phyloP scores from a whole-genome alignment of 2,113 vertebrate genomes.

The Microcebus ravelobensis region DNA sequence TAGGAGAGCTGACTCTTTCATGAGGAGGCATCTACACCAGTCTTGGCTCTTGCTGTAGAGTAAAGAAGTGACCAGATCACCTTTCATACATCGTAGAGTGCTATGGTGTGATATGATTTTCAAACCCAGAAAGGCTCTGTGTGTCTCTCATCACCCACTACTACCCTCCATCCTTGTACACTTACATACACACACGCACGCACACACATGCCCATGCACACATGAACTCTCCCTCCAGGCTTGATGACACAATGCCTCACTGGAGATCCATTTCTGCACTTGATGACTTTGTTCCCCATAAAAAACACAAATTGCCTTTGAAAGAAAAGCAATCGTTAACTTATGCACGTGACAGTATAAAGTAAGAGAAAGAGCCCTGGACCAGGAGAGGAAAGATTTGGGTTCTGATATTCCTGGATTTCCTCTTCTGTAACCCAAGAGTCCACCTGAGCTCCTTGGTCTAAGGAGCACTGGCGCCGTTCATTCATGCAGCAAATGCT shows the following conservation, averaged over 20 bases:
- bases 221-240: neutral
- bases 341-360: neutral
- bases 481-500: neutral
- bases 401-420: neutral
- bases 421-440: neutral
- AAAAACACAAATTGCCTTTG: conserved; percentile 15
- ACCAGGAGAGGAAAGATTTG: neutral
- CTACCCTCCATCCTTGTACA: neutral
- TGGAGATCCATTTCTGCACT: neutral
- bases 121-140: neutral
- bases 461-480: neutral
- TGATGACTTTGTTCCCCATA: conserved; percentile 1
- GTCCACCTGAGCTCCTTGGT: neutral
- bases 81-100: neutral
- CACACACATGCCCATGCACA: neutral
- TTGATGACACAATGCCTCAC: neutral
- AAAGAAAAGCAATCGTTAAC: conserved; percentile 22
- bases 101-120: neutral
- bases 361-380: neutral
- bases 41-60: neutral
- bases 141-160: neutral
- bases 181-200: too few relatives aligned
- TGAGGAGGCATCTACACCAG: neutral
- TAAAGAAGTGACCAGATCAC: neutral
- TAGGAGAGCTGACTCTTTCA: neutral